Evolutionary conservation across 2,888 invertebrate species (phyloP), one percentile per base, ranked within the genome.

Genomic region (Lycocerus yunnanus): DNA sequence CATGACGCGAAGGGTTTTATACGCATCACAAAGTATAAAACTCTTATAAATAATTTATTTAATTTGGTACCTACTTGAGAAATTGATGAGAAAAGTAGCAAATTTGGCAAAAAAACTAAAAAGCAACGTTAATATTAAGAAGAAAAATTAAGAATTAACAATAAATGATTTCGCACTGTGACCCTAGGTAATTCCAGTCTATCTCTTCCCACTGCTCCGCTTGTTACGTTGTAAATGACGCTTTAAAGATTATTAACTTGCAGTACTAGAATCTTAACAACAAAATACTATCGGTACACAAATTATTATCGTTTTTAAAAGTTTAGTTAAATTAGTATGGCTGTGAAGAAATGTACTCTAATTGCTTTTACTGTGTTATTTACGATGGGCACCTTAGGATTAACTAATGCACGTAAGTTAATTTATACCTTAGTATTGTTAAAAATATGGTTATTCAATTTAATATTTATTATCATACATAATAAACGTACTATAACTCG

Each of bases 181-280:
- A 63, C 61, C 61, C 61, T 63, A 63, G 61, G 61, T 63, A 63
- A 63, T 20, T 20, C 61, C 61, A 63, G 61, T 43, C n/a, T 43
- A 43, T 43, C 61, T 63, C 8, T 63, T 63, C 61, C 61, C 61
- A 63, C 61, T 63, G 61, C 13, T 61, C n/a, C 9, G 15, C 61
- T 61, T 18, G 61, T 61, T 18, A 61, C 18, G 18, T 61, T 18
- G 18, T 61, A 18, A 15, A 59, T 61, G 61, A 61, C 61, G 61
- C 18, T 61, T 15, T 9, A 15, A 27, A 27, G 27, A 27, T 27
- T 13, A 27, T 13, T 5, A 27, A 27, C 27, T 4, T n/a, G 11
- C 15, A 16, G 61, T 61, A n/a, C n/a, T n/a, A n/a, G n/a, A n/a
- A n/a, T 18, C 61, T 61, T 61, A 13, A 16, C 2, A 61, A 61